Base-by-base conservation (phyloP, 2,113 vertebrate genomes). In the Cavia aperea region DNA sequence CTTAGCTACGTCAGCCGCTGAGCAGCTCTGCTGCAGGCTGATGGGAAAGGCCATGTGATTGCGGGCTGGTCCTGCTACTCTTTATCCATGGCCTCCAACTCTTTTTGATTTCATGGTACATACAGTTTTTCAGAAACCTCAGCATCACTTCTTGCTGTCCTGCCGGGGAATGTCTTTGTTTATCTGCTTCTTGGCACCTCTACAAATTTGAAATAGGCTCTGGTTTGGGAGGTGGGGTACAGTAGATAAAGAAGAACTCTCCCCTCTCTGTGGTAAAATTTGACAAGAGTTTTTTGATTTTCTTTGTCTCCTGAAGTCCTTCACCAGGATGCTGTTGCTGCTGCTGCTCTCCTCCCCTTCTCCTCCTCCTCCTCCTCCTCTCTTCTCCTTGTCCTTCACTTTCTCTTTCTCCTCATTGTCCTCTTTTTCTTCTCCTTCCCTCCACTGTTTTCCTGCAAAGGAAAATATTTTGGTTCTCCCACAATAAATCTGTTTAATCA, bases 141-240 rank as follows among this genome's bases (percentile, higher is more conserved):
- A 4, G 46, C 18, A 72, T 51, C 14, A 65, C 60, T 81, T 58
- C 60, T 88, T 86, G 93, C 78, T 39, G 4, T 56, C 90, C 83
- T 77, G 86, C 90, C 83, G 63, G 46, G 79, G 68, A 54, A 13
- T 70, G 68, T 70, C 36, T 70, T 58, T 89, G 56, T 86, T 60
- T 87, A 65, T 65, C 65, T 90, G 72, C n/a, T 81, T 77, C 88
- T 94, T 94, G 82, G 90, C 51, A 86, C 43, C 21, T 70, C 58
- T 56, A 63, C 5, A 88, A 83, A 49, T 75, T 70, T 70, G 85
- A 81, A 73, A 84, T 73, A 54, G 88, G 83, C 46, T 88, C 56
- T 68, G 21, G 5, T 86, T 83, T 90, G 31, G 51, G 78, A 88
- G 51, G 15, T 36, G 5, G 14, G 54, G 5, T 5, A 51, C 49